Evolutionary conservation across 1,140 invertebrate species (phyloP).

Genomic region (Ceratosolen solmsi): DNA sequence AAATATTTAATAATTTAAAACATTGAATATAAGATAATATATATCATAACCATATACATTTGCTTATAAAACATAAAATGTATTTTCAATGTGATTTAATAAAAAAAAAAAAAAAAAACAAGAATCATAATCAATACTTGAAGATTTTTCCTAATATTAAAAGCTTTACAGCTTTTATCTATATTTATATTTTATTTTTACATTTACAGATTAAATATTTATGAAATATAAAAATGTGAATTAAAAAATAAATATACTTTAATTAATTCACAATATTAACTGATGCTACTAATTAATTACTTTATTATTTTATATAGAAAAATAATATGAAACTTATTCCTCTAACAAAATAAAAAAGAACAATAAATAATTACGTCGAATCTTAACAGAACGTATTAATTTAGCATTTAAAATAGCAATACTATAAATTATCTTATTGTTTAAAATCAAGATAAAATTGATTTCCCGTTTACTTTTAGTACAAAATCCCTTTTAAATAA

Average conservation of each 20-base stretch:
- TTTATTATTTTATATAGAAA: neutral
- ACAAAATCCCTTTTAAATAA: neutral
- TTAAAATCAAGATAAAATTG: conserved; percentile 14
- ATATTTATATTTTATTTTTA: conserved; percentile 1
- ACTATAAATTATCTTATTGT: conserved; percentile 27
- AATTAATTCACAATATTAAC: neutral
- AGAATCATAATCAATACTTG: no score
- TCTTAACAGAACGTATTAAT: neutral
- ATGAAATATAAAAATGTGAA: neutral
- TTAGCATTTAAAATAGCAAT: neutral
- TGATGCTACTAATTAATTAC: neutral
- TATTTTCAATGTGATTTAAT: neutral
- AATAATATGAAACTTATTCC: neutral
- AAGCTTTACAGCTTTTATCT: neutral
- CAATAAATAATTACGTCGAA: no score
- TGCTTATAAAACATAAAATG: neutral
- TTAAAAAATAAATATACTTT: no score
- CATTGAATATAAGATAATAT: neutral
- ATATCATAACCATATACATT: neutral
- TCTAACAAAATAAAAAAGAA: neutral
- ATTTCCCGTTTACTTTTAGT: conserved; percentile 25
- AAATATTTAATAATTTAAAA: neutral
- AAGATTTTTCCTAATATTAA: no score
- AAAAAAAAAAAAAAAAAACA: no score
- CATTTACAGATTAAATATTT: neutral